Evolutionary conservation across 2,113 vertebrate species (phyloP), one percentile per base, ranked within the genome.

Genomic region (Dinomys branickii): DNA sequence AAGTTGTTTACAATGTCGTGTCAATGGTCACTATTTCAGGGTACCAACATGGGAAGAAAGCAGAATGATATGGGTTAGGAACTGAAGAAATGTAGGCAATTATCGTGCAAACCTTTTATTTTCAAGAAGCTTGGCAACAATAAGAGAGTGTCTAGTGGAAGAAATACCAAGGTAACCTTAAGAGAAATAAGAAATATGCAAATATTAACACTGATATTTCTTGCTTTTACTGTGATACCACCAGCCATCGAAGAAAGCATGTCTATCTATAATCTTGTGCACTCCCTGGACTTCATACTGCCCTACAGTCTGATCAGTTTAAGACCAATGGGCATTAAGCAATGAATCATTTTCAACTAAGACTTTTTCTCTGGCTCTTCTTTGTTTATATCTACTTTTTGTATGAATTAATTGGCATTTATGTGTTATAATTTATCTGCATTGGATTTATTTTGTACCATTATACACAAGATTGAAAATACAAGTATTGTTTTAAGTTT

Each of bases 251-350:
- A 91, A 94, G 77, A 33, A 52, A 50, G 41, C 44, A 58, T 20
- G 88, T 44, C n/a, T 91, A n/a, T 61, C n/a, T 91, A n/a, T 61
- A 14, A 7, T 85, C n/a, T 82, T 85, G 10, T 14, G 5, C 4
- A 22, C 35, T 54, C 13, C 67, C 54, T 83, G 8, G 26, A 90
- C 47, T 80, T 67, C 12, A 75, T 80, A 67, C 28, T 86, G 41
- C 85, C 22, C 88, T 73, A 90, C 19, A 89, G 63, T 94, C 78
- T 94, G 61, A 84, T 83, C 41, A 80, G 19, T 33, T 94, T 69
- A 54, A 38, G 86, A 17, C 16, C 52, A 95, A 41, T 71, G 30
- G 16, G 17, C 81, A 65, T 61, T 20, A 82, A 35, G 90, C 63
- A 38, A 58, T 5, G 9, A 65, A 61, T 59, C 84, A 14, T 82